A percentile compares a stretch with the other conserved stretches of the same genome.
Conservation (phyloP, 2,888 invertebrate genomes). For the Drosophila borealis region DNA sequence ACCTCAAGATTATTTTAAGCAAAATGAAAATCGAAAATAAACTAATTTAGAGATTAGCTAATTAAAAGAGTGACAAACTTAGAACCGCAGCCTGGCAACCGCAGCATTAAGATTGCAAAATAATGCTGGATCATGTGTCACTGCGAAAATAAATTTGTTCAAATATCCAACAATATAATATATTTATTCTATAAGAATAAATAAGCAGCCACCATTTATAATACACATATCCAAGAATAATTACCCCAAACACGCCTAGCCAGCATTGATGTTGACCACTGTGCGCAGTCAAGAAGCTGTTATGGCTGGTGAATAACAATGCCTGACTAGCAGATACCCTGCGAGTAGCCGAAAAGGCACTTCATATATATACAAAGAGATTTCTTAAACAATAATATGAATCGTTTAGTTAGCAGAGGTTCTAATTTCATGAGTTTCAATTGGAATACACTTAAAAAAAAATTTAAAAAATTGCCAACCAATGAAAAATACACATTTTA, state of each 20-base stretch:
- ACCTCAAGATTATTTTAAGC: too few relatives aligned
- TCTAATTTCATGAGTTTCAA: too few relatives aligned
- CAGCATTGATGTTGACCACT: conserved; percentile 29
- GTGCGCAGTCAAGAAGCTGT: conserved; percentile 23
- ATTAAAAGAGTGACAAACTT: neutral
- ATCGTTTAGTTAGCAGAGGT: too few relatives aligned
- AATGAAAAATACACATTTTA: too few relatives aligned
- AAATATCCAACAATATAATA: neutral
- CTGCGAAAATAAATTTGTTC: neutral
- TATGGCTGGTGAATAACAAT: neutral
- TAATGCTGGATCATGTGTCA: conserved; percentile 25
- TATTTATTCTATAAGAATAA: conserved; percentile 1
- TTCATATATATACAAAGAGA: too few relatives aligned
- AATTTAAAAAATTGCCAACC: too few relatives aligned
- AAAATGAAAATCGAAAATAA: neutral
- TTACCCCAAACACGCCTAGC: neutral
- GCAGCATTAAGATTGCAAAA: neutral
- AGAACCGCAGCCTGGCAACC: conserved; percentile 5
- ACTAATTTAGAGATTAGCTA: neutral
- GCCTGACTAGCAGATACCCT: conserved; percentile 9
- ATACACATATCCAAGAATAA: conserved; percentile 7
- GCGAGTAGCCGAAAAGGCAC: too few relatives aligned
- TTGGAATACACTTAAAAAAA: too few relatives aligned
- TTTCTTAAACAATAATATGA: too few relatives aligned
- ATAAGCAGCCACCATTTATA: neutral